Conservation (phyloP, 2,888 invertebrate species). For the Buathra laborator region DNA sequence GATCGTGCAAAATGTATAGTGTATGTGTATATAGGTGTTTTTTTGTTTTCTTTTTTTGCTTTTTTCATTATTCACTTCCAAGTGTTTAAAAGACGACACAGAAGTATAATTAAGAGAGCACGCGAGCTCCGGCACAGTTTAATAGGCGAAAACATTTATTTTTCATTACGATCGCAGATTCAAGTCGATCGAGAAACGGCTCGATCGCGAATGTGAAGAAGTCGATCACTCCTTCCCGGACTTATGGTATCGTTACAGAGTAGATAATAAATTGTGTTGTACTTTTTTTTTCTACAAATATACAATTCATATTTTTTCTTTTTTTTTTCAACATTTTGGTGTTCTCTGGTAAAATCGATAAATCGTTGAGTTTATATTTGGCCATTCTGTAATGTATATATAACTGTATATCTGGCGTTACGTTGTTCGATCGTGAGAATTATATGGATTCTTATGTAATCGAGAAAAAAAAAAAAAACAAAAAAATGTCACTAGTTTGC, state of each 20-base stretch:
- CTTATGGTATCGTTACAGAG: slow-evolving; percentile 18
- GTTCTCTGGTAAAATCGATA: slow-evolving; percentile 54
- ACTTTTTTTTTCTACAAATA: slow-evolving; percentile 58
- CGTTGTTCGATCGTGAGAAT: slow-evolving; percentile 30
- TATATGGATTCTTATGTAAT: slow-evolving; percentile 37
- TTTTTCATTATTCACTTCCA: slow-evolving; percentile 14
- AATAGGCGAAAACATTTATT: slow-evolving; percentile 42
- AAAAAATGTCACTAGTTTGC: slow-evolving; percentile 23
- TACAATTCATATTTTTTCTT: slow-evolving; percentile 45
- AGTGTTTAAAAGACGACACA: slow-evolving; percentile 34
- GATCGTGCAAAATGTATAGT: slow-evolving; percentile 51
- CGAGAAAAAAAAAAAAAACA: slow-evolving; percentile 13
- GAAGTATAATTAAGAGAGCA: slow-evolving; percentile 40
- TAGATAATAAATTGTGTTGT: slow-evolving; percentile 37
- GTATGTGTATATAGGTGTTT: not conserved
- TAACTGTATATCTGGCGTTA: slow-evolving; percentile 1
- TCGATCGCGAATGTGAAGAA: slow-evolving; percentile 13
- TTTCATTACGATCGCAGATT: not conserved
- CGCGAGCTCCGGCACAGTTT: slow-evolving; percentile 39
- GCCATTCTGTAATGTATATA: slow-evolving; percentile 27
- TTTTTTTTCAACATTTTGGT: slow-evolving; percentile 45
- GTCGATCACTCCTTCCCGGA: not conserved
- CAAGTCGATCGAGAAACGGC: slow-evolving; percentile 36
- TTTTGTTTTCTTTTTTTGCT: slow-evolving; percentile 11
- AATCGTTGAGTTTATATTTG: slow-evolving; percentile 56